Evolutionary conservation across 1,140 invertebrate species (phyloP).

Genomic region (Musca domestica): DNA sequence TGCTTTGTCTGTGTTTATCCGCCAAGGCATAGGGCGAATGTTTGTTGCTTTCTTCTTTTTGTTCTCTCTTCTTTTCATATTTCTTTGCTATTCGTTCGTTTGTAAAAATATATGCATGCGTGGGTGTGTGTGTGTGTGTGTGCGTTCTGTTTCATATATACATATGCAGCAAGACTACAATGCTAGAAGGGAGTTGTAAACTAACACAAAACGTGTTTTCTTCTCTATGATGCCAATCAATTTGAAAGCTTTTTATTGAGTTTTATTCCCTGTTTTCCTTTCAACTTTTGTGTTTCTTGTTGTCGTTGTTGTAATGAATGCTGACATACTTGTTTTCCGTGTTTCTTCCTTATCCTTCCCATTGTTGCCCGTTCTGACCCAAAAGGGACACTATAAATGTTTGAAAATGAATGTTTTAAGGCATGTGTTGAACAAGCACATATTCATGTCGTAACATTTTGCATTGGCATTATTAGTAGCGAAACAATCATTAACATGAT

Average conservation of each 20-base stretch:
- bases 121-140: not conserved
- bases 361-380: too few relatives aligned
- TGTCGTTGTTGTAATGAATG: too few relatives aligned
- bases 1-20: too few relatives aligned
- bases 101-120: not conserved
- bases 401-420: too few relatives aligned
- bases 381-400: too few relatives aligned
- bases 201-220: constrained; percentile 16
- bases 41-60: not conserved
- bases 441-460: too few relatives aligned
- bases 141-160: not conserved
- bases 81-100: not conserved
- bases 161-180: not conserved
- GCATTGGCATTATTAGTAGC: too few relatives aligned
- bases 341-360: too few relatives aligned
- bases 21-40: not conserved
- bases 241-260: constrained; percentile 17
- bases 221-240: constrained; percentile 16
- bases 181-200: not conserved
- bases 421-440: too few relatives aligned
- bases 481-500: too few relatives aligned
- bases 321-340: too few relatives aligned
- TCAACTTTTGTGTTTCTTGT: too few relatives aligned
- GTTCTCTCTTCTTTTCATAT: not conserved
- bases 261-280: not conserved